Conservation (phyloP, 2,797 vertebrate genomes). For the Gobio occitaniae region DNA sequence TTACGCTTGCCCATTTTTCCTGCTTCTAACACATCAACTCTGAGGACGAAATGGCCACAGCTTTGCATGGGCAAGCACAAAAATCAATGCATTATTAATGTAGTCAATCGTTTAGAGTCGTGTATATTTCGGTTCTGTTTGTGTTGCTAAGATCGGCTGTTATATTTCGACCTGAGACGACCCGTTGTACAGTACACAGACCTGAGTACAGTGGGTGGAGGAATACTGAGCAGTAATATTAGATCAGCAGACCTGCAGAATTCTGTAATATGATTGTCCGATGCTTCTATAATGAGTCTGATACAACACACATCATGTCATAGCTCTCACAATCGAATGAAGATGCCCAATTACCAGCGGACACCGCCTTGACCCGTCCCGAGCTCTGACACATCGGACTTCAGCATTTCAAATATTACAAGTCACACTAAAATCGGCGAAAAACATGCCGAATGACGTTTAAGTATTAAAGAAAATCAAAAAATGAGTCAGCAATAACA, state of each 20-base stretch:
- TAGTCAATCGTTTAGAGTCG: neutral
- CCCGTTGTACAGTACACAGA: conserved; percentile 12
- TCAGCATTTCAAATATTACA: neutral
- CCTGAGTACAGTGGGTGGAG: conserved; percentile 46
- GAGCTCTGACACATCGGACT: neutral
- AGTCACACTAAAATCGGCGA: neutral
- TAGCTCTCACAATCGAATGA: conserved; percentile 58
- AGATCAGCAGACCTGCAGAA: conserved; percentile 61
- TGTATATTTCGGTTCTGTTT: neutral
- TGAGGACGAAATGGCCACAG: no score
- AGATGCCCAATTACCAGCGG: conserved; percentile 26
- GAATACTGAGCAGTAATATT: conserved; percentile 49
- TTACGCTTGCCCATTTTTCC: no score
- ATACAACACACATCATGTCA: conserved; percentile 53
- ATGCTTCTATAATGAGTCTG: conserved; percentile 56
- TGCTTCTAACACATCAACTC: no score
- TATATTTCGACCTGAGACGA: neutral
- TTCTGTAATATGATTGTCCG: conserved; percentile 60
- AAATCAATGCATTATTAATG: neutral
- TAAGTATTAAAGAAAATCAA: neutral
- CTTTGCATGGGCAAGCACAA: neutral
- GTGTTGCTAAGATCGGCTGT: neutral
- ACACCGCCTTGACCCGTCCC: neutral
- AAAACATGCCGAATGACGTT: neutral
- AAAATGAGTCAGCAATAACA: conserved; percentile 39